These are phyloP conservation scores for Eupithecia subumbrata DNA, from an alignment of 2,888 invertebrate species.

Conservation along the genomic window DNA sequence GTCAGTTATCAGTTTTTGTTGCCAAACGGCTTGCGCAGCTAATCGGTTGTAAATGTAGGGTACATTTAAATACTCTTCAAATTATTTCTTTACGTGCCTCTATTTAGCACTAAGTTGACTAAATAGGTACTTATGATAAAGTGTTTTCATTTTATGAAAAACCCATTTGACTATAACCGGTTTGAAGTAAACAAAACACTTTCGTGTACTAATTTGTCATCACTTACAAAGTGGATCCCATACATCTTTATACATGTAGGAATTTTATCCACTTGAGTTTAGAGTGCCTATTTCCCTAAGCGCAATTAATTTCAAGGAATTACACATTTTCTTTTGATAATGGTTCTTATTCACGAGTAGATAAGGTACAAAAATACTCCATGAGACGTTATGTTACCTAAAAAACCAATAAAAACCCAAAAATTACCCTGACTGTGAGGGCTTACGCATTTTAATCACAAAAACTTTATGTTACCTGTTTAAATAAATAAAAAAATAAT, in stretches of 20 bases:
- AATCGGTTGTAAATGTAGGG: not conserved
- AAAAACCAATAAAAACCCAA: no score
- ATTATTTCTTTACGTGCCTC: not conserved
- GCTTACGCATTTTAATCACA: no score
- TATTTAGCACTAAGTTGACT: conserved; percentile 1
- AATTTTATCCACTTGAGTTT: not conserved
- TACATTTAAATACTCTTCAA: not conserved
- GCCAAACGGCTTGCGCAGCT: no score
- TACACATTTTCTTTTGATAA: not conserved
- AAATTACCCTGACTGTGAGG: no score
- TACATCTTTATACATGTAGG: not conserved
- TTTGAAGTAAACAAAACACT: not conserved
- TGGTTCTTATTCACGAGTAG: not conserved
- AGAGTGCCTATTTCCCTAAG: not conserved
- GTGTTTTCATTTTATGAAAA: not conserved
- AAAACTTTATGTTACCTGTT: no score
- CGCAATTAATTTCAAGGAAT: not conserved
- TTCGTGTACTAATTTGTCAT: not conserved
- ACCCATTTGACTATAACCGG: not conserved
- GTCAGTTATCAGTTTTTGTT: no score
- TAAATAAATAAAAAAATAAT: no score
- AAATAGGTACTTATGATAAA: not conserved
- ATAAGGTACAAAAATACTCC: not conserved
- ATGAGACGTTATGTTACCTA: not conserved
- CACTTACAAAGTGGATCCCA: not conserved